A percentile compares a stretch with the other conserved stretches of the same genome.
phyloP scores from a whole-genome alignment of 2,888 invertebrate species.

The Trisateles emortualis region DNA sequence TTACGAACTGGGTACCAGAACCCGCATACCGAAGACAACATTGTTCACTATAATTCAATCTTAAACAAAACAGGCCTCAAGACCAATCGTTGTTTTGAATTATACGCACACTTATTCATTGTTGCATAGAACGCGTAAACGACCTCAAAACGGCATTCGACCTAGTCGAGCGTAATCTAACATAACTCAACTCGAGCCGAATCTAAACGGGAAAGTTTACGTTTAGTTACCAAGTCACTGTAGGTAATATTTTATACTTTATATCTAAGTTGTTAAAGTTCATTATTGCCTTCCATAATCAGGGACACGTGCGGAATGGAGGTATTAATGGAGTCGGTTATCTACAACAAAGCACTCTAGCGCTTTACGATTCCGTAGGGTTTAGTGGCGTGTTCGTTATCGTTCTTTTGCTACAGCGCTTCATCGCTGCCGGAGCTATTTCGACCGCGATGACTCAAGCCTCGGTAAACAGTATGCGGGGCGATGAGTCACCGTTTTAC shows the following conservation, averaged over 20 bases:
- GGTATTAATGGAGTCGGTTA: conserved; percentile 84
- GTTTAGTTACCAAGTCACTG: conserved; percentile 63
- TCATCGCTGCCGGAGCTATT: conserved; percentile 67
- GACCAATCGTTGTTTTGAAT: conserved; percentile 14
- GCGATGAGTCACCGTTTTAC: conserved; percentile 87
- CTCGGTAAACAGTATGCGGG: conserved; percentile 87
- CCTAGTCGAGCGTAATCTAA: conserved; percentile 84
- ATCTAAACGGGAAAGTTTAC: conserved; percentile 84
- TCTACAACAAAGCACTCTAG: conserved; percentile 68
- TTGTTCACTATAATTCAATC: conserved; percentile 51
- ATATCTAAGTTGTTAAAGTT: conserved; percentile 52
- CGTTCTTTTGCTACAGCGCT: conserved; percentile 68
- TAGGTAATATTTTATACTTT: conserved; percentile 50
- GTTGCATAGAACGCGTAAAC: conserved; percentile 70
- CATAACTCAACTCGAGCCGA: conserved; percentile 79
- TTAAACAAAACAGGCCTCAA: conserved; percentile 3
- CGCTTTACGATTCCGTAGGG: conserved; percentile 66
- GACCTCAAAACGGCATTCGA: conserved; percentile 86
- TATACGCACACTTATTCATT: conserved; percentile 31
- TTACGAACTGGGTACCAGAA: conserved; percentile 59
- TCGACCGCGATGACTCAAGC: conserved; percentile 84
- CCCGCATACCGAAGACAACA: conserved; percentile 61
- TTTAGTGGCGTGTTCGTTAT: conserved; percentile 46
- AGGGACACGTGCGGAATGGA: conserved; percentile 84
- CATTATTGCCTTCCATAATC: conserved; percentile 57